phyloP scores from a whole-genome alignment of 2,113 vertebrate species.

The Tretioscincus oriximinensis region DNA sequence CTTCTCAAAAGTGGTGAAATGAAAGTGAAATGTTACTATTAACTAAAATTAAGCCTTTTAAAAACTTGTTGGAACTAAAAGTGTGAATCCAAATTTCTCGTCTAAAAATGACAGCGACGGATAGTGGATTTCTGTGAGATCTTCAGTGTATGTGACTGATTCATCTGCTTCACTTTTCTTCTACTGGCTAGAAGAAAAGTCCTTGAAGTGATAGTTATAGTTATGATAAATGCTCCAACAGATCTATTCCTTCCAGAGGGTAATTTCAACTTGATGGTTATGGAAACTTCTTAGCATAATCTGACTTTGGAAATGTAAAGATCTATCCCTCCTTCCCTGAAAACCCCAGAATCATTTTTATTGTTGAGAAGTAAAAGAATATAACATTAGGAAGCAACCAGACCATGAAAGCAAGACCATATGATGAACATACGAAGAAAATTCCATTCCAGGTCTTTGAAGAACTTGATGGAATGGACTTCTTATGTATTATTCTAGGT shows the following conservation, averaged over 20 bases:
- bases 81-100: too few species aligned
- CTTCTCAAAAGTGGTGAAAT: too few species aligned
- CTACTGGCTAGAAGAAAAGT: not conserved
- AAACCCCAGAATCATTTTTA: too few species aligned
- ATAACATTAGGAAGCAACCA: constrained; percentile 36
- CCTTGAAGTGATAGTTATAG: not conserved
- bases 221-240: not conserved
- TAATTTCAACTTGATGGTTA: not conserved
- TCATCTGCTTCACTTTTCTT: not conserved
- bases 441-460: constrained; percentile 54
- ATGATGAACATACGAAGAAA: constrained; percentile 42
- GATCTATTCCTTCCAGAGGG: not conserved
- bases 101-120: too few species aligned
- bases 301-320: not conserved
- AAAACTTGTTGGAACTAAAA: too few species aligned
- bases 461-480: constrained; percentile 53
- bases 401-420: constrained; percentile 33
- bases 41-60: too few species aligned
- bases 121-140: not conserved
- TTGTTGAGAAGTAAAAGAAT: not conserved
- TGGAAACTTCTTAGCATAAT: too few species aligned
- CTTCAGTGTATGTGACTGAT: not conserved
- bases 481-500: constrained; percentile 58
- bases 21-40: too few species aligned
- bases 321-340: too few species aligned